These are phyloP conservation scores for Latrodectus elegans DNA, from an alignment of 2,888 invertebrate species.

Conservation along the genomic window DNA sequence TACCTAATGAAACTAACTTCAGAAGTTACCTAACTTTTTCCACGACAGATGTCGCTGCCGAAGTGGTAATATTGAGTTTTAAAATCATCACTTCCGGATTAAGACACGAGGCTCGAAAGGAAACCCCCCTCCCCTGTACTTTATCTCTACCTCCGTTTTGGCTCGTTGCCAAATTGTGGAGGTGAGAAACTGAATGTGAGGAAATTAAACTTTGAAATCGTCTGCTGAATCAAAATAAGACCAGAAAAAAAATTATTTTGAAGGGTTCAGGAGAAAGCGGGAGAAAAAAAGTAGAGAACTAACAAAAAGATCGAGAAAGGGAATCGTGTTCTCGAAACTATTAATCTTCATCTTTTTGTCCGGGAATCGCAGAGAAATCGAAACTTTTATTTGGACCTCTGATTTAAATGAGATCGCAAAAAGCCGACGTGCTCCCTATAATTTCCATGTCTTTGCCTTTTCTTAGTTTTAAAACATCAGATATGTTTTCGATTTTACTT, in stretches of 20 bases:
- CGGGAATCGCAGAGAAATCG: constrained; percentile 17
- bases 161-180: constrained; percentile 1
- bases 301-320: constrained; percentile 11
- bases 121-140: too few relatives aligned
- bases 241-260: not conserved
- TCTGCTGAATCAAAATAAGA: constrained; percentile 47
- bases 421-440: not conserved
- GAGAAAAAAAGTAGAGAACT: not conserved
- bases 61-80: not conserved
- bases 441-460: too few relatives aligned
- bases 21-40: not conserved
- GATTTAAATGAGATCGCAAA: constrained; percentile 45
- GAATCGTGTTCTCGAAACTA: constrained; percentile 35
- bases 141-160: not conserved
- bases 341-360: constrained; percentile 61
- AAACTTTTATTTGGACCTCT: constrained; percentile 34
- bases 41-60: constrained; percentile 36
- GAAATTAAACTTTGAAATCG: constrained; percentile 37
- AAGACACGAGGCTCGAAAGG: not conserved
- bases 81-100: constrained; percentile 32
- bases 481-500: too few relatives aligned
- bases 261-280: constrained; percentile 8
- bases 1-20: not conserved
- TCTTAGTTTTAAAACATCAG: too few relatives aligned
- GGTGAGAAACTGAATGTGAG: not conserved